Evolutionary conservation across 2,797 vertebrate genomes (phyloP).

Genomic region (Neosalanx taihuensis): DNA sequence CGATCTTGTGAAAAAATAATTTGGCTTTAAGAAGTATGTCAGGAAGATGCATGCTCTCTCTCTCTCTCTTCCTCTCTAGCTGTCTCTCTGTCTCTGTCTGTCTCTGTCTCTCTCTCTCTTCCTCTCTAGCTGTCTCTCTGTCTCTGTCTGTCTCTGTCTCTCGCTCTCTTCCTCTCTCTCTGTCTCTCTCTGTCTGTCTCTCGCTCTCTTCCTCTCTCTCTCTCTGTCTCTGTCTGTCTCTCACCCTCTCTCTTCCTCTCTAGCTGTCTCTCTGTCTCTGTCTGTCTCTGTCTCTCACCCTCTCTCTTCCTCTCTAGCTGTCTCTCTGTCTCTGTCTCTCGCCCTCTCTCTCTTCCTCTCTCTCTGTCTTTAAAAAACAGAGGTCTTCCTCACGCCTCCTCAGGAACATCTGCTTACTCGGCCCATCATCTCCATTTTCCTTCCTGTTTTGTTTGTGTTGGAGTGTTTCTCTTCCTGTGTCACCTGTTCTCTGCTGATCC

Average conservation of each 20-base stretch:
- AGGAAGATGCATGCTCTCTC: conserved; percentile 52
- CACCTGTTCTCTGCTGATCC: neutral
- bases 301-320: neutral
- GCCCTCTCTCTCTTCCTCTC: neutral
- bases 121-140: conserved; percentile 9
- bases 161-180: neutral
- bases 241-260: neutral
- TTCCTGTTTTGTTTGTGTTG: neutral
- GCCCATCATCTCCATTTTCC: neutral
- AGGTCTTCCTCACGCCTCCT: no score
- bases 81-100: conserved; percentile 28
- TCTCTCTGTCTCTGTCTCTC: neutral
- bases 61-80: conserved; percentile 27
- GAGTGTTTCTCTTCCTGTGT: neutral
- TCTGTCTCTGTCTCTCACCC: neutral
- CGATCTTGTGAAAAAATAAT: conserved; percentile 40
- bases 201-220: conserved; percentile 16
- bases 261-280: neutral
- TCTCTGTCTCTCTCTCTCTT: conserved; percentile 28
- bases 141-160: neutral
- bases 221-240: no score
- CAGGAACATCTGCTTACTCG: no score
- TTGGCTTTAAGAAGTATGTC: conserved; percentile 49
- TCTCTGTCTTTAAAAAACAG: neutral
- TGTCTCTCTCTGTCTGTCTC: neutral